Evolutionary conservation across 2,888 invertebrate species (phyloP).

Genomic region (Cerceris ruficornis): DNA sequence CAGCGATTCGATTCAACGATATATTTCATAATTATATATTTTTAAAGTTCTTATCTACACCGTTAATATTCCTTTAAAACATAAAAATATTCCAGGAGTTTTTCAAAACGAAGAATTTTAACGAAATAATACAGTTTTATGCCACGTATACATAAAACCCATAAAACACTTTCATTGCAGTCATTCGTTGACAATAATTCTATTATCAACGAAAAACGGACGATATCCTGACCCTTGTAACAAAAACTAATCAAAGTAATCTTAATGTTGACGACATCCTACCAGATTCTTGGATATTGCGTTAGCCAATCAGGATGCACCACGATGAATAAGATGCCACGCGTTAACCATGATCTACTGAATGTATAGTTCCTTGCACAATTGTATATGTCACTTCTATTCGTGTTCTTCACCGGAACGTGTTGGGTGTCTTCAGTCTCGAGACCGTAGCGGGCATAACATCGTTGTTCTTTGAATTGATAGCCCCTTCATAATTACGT

Average conservation of each 20-base stretch:
- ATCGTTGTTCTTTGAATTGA: conserved; percentile 4
- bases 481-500: background rate
- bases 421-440: conserved; percentile 27
- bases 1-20: background rate
- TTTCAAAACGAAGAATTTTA: too few species aligned
- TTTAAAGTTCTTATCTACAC: background rate
- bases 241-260: conserved; percentile 25
- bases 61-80: too few species aligned
- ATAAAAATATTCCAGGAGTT: too few species aligned
- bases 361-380: conserved; percentile 52
- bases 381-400: conserved; percentile 65
- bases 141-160: background rate
- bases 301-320: conserved; percentile 85
- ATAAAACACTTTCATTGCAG: background rate
- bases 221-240: conserved; percentile 23
- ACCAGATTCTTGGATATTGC: conserved; percentile 38
- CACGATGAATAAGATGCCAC: conserved; percentile 88
- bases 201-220: conserved; percentile 6
- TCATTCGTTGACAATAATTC: background rate
- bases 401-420: conserved; percentile 59
- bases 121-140: too few species aligned
- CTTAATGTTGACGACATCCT: conserved; percentile 35
- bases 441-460: conserved; percentile 27
- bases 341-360: conserved; percentile 77
- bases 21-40: background rate